Evolutionary conservation across 2,888 invertebrate species (phyloP), one percentile per base, ranked within the genome.

Genomic region (Sminthurinus aureus): DNA sequence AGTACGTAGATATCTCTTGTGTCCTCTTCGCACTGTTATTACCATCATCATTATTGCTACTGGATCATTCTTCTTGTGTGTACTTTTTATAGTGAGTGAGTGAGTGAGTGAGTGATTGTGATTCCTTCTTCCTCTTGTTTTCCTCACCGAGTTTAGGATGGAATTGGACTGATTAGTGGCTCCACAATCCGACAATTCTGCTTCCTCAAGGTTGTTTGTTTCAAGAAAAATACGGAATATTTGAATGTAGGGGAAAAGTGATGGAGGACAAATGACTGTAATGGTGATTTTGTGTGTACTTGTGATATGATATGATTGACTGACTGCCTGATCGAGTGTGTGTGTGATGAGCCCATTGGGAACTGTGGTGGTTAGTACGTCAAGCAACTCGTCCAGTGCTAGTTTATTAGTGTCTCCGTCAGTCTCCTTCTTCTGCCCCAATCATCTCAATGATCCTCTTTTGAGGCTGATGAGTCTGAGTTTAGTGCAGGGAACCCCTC

Each of bases 381-480:
- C 50, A 13, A 74, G 24, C 12, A 71, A 24, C 15, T 9, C 26
- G 13, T 9, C 50, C 50, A 64, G 9, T 20, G 3, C 15, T 8
- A 69, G 18, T 71, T 6, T 9, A 22, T 6, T 38, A 38, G 38
- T 38, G 1, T 6, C 38, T 38, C 38, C 38, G 3, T 38, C 38
- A 38, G 38, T 6, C 38, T 38, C 38, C 38, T 6, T 38, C 38
- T 38, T 38, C 38, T 6, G 52, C 8, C 58, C 64, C 50, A 69
- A 77, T 69, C 22, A 58, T 26, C 83, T 85, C 82, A 87, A 86
- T 87, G 87, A 88, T 79, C 86, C 86, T 24, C 77, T 87, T 66
- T 75, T 88, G 26, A 87, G 86, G 85, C 85, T 88, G 81, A 88
- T 88, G 88, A 88, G 88, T 86, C 82, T 88, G 64, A 85, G 87